phyloP scores from a whole-genome alignment of 2,113 vertebrate genomes.

The Grantiella picta region DNA sequence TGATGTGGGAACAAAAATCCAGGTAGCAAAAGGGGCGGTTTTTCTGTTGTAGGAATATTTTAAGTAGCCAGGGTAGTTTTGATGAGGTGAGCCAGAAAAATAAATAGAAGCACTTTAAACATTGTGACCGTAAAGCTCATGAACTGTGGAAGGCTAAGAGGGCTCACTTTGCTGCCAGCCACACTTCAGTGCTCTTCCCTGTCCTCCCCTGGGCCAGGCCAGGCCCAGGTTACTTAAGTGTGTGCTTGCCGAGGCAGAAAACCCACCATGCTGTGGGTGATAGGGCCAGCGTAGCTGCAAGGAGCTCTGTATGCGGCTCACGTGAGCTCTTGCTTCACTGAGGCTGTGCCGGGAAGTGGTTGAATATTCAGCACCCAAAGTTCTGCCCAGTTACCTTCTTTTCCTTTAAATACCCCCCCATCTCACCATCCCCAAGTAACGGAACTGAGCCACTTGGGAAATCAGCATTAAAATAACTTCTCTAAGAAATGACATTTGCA shows the following conservation, averaged over 20 bases:
- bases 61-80: neutral
- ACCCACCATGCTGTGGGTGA: neutral
- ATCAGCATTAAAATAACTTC: neutral
- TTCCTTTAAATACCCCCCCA: neutral
- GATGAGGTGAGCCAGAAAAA: neutral
- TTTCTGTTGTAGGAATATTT: neutral
- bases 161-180: neutral
- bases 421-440: neutral
- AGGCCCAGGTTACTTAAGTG: neutral
- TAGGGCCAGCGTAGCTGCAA: fast-evolving
- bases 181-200: neutral
- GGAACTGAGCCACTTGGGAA: neutral
- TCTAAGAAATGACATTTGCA: neutral
- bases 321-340: neutral
- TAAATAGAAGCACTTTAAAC: neutral
- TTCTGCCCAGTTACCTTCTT: conserved; percentile 4
- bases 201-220: neutral
- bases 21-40: neutral
- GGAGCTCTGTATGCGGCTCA: neutral
- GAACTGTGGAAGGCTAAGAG: neutral
- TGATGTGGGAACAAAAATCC: fast-evolving
- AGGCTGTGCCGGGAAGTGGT: neutral
- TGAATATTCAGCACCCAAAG: neutral
- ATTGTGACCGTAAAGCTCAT: neutral
- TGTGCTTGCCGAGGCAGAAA: neutral